Evolutionary conservation across 37 sponge, comb jelly and placozoan species (phyloP).

Genomic region (Chondrilla cf. caribensis): DNA sequence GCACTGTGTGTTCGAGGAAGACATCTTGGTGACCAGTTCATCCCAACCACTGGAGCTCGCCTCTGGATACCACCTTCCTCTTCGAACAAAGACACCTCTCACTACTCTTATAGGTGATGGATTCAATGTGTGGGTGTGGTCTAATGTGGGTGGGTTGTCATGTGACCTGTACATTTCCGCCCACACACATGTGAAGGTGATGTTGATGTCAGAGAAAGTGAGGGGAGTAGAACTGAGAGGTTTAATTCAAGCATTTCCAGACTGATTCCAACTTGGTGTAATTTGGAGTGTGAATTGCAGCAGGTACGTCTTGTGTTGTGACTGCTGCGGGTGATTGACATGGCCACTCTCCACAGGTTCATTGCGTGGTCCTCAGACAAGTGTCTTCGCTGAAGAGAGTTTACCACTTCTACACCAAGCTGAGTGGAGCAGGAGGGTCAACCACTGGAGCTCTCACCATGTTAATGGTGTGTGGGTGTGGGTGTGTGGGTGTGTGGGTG

Average conservation of each 20-base stretch:
- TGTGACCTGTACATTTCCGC: neutral
- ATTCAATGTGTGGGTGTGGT: no score
- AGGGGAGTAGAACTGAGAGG: constrained; percentile 41
- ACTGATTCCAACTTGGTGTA: constrained; percentile 5
- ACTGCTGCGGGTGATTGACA: no score
- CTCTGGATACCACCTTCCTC: neutral
- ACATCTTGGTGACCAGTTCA: constrained; percentile 29
- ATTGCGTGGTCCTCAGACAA: constrained; percentile 48
- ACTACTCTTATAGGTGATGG: constrained; percentile 44
- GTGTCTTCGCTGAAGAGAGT: constrained; percentile 55
- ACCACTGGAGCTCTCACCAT: constrained; percentile 27
- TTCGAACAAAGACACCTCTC: constrained; percentile 59
- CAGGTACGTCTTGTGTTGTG: no score
- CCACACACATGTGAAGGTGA: constrained; percentile 12
- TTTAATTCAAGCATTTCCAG: constrained; percentile 39
- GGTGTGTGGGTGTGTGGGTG: neutral
- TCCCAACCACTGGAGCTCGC: neutral
- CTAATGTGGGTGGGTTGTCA: neutral
- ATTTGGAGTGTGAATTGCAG: neutral
- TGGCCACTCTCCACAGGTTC: no score
- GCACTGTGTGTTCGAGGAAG: constrained; percentile 63
- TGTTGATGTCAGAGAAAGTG: constrained; percentile 5
- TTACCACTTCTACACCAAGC: constrained; percentile 65
- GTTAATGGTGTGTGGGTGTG: constrained; percentile 37
- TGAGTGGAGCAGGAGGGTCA: neutral